These are phyloP conservation scores for Oligia fasciuncula DNA, from an alignment of 2,888 invertebrate genomes.

Conservation along the genomic window DNA sequence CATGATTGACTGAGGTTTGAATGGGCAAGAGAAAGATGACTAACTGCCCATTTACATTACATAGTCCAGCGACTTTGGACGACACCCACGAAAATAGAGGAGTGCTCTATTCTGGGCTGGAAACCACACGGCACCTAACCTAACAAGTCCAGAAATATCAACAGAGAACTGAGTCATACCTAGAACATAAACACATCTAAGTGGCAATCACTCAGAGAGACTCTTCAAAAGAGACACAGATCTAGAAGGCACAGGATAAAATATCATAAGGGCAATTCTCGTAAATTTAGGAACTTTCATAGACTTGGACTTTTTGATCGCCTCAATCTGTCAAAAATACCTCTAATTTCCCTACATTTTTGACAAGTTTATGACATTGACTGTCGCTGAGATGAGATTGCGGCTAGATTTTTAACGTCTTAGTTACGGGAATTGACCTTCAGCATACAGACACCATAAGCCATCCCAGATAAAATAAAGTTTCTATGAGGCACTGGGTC, in stretches of 20 bases:
- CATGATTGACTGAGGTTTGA: not conserved
- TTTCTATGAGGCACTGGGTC: not conserved
- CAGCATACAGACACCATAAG: not conserved
- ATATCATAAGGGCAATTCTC: not conserved
- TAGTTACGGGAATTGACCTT: not conserved
- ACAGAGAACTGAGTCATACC: slow-evolving; percentile 25
- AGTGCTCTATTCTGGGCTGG: slow-evolving; percentile 20
- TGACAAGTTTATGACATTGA: not conserved
- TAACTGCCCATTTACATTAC: not conserved
- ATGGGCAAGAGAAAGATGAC: no score
- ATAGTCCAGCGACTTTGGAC: not conserved
- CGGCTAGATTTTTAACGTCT: not conserved
- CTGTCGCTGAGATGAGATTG: not conserved
- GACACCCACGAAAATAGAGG: slow-evolving; percentile 25
- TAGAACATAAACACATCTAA: slow-evolving; percentile 9
- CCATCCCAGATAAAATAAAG: not conserved
- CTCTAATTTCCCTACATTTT: not conserved
- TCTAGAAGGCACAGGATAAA: not conserved
- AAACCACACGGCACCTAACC: slow-evolving; percentile 32
- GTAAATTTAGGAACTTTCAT: not conserved
- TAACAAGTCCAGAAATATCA: slow-evolving; percentile 32
- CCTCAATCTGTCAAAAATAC: not conserved
- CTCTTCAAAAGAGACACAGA: not conserved
- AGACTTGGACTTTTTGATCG: not conserved
- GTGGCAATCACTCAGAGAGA: slow-evolving; percentile 25